Evolutionary conservation across 2,113 vertebrate species (phyloP).

Genomic region (Oncorhynchus kisutch): DNA sequence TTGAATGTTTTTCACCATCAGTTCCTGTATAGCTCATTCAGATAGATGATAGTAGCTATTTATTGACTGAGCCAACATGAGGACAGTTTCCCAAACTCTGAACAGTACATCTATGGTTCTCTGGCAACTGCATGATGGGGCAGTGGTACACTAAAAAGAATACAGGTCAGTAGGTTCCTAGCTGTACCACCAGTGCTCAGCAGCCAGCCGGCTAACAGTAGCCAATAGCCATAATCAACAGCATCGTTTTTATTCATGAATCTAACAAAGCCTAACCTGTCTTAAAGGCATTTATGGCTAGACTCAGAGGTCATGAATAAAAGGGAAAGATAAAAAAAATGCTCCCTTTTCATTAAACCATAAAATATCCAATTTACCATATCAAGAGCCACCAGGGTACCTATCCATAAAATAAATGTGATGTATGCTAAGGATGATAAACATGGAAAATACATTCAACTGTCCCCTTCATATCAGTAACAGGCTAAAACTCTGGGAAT

Average conservation of each 20-base stretch:
- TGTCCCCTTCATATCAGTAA: slow-evolving; percentile 63
- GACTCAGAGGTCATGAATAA: slow-evolving; percentile 61
- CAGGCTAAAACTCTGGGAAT: slow-evolving; percentile 53
- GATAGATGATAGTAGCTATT: not conserved
- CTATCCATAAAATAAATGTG: slow-evolving; percentile 62
- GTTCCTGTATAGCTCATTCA: not conserved
- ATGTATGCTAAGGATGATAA: slow-evolving; percentile 70
- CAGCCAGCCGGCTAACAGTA: not conserved
- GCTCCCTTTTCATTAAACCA: slow-evolving; percentile 62
- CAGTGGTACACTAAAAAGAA: slow-evolving; percentile 10
- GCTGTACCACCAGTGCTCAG: too few species aligned
- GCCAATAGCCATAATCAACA: slow-evolving; percentile 38
- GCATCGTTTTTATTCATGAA: slow-evolving; percentile 54
- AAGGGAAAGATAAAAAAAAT: slow-evolving; percentile 67
- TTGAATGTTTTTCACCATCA: not conserved
- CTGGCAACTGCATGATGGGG: not conserved
- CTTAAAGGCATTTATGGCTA: slow-evolving; percentile 60
- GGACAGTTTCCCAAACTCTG: too few species aligned
- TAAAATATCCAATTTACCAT: slow-evolving; percentile 77
- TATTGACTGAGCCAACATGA: not conserved
- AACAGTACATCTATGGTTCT: not conserved
- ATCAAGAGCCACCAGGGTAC: slow-evolving; percentile 70
- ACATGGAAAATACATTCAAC: slow-evolving; percentile 66
- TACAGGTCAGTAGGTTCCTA: not conserved
- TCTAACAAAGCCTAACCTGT: slow-evolving; percentile 65